Conservation (phyloP, 2,797 vertebrate species). For the Sarcoramphus papa region DNA sequence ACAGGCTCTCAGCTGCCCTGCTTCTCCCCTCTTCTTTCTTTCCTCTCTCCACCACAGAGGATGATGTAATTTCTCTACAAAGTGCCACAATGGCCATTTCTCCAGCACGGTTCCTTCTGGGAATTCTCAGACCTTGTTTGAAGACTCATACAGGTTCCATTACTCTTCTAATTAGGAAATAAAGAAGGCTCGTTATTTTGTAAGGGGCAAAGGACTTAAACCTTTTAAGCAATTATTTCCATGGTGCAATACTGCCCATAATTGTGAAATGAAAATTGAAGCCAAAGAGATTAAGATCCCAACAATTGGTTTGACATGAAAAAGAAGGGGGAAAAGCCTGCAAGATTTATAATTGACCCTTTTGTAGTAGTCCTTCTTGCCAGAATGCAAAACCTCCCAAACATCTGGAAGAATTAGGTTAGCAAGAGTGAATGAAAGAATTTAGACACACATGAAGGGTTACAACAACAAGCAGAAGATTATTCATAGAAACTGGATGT, state of each 20-base stretch:
- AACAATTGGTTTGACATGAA: neutral
- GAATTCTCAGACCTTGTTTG: neutral
- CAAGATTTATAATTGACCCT: neutral
- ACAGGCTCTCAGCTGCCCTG: neutral
- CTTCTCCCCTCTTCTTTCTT: neutral
- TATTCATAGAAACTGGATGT: neutral
- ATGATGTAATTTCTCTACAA: neutral
- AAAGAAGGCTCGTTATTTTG: neutral
- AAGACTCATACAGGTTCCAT: slow-evolving; percentile 4
- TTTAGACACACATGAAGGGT: neutral
- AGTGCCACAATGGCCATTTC: neutral
- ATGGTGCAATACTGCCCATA: neutral
- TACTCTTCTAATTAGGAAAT: slow-evolving; percentile 34
- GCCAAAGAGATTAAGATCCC: neutral
- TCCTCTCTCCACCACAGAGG: neutral
- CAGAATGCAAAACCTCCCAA: neutral
- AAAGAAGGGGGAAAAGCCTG: neutral
- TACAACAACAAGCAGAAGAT: neutral
- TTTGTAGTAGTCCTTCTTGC: neutral
- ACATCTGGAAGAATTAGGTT: neutral
- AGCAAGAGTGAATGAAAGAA: neutral
- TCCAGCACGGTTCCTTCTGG: neutral
- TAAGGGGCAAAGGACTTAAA: neutral
- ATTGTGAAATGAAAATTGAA: neutral
- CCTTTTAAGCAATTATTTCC: slow-evolving; percentile 8